A percentile compares a stretch with the other conserved stretches of the same genome.
Evolutionary conservation across 2,113 vertebrate species (phyloP).

Genomic region (Paramormyrops kingsleyae): DNA sequence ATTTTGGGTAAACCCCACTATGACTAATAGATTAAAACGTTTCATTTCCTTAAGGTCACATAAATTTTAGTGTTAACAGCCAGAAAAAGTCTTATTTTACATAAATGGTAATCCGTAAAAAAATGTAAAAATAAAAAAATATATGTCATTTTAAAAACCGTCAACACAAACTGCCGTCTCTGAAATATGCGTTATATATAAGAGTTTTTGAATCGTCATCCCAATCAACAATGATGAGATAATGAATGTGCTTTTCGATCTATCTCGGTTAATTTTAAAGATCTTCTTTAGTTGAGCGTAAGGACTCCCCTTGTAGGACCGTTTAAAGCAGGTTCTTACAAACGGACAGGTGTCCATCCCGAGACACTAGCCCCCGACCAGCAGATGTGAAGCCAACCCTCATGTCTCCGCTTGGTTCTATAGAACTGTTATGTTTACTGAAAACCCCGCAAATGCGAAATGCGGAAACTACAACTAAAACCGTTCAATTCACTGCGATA

Average conservation of each 20-base stretch:
- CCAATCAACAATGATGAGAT: not conserved
- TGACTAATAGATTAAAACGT: not conserved
- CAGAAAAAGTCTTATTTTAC: not conserved
- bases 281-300: not conserved
- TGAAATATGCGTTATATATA: not conserved
- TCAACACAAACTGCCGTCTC: not conserved
- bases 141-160: not conserved
- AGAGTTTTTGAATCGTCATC: not conserved
- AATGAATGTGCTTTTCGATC: not conserved
- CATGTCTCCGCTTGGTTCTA: not conserved
- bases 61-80: not conserved
- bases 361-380: constrained; percentile 44
- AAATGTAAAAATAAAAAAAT: no score
- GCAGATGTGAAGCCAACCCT: constrained; percentile 69
- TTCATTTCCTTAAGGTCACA: not conserved
- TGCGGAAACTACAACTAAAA: not conserved
- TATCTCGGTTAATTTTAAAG: not conserved
- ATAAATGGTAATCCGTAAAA: not conserved
- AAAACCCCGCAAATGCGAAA: not conserved
- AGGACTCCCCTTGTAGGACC: not conserved
- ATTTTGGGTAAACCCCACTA: not conserved
- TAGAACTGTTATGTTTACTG: not conserved
- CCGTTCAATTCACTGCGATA: not conserved
- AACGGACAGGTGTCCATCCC: constrained; percentile 62
- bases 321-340: constrained; percentile 16